A percentile compares a stretch with the other conserved stretches of the same genome.
Conservation (phyloP, 1,140 invertebrate species). For the Liolophura sinensis region DNA sequence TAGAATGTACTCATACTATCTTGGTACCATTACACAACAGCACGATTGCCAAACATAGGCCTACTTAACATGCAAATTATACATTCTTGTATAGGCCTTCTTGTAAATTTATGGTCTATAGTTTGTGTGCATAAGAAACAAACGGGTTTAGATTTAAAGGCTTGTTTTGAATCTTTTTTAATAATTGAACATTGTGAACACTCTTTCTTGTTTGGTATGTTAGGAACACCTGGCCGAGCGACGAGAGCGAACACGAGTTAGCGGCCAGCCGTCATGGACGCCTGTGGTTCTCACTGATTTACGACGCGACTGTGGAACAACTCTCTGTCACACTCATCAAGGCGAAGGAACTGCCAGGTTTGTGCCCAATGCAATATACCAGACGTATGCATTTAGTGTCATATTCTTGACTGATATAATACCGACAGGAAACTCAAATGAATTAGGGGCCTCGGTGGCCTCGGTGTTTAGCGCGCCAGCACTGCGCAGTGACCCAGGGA, state of each 20-base stretch:
- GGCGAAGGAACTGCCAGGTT: conserved; percentile 41
- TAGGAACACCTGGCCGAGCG: conserved; percentile 24
- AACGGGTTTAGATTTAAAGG: neutral
- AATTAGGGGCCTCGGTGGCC: too few species aligned
- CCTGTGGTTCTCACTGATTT: conserved; percentile 44
- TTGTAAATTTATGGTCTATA: neutral
- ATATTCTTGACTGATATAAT: too few species aligned
- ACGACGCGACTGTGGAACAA: conserved; percentile 40
- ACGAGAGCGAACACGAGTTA: conserved; percentile 27
- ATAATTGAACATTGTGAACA: neutral
- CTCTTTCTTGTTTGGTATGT: neutral
- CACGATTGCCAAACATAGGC: too few species aligned
- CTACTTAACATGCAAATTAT: neutral
- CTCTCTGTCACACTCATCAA: conserved; percentile 43
- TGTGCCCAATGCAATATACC: neutral
- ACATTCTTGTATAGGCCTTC: neutral
- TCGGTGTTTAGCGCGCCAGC: too few species aligned
- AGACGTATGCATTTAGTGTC: too few species aligned
- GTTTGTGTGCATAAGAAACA: neutral
- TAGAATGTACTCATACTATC: too few species aligned
- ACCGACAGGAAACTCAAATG: too few species aligned
- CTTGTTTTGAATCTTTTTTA: too few species aligned
- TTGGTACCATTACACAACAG: too few species aligned
- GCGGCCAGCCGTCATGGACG: conserved; percentile 33
- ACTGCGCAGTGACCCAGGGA: too few species aligned